phyloP scores from a whole-genome alignment of 2,888 invertebrate genomes.

The Synanthedon formicaeformis region DNA sequence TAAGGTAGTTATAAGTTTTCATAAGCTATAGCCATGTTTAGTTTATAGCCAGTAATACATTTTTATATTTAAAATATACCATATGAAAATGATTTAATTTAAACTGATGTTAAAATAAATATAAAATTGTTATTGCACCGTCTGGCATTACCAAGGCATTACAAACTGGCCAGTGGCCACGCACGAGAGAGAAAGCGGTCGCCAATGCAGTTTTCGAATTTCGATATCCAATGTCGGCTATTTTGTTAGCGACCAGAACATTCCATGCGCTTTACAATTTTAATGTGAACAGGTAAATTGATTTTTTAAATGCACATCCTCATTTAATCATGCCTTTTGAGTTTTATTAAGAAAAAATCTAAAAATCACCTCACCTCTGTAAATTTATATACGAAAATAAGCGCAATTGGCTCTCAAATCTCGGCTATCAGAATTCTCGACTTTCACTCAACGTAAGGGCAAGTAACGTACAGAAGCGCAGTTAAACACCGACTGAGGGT shows the following conservation, averaged over 20 bases:
- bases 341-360: neutral
- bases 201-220: slow-evolving; percentile 22
- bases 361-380: neutral
- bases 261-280: slow-evolving; percentile 6
- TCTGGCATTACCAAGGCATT: no score
- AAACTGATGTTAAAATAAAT: no score
- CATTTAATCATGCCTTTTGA: neutral
- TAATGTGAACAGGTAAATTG: neutral
- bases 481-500: slow-evolving; percentile 57
- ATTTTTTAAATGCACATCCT: neutral
- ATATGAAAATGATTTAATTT: no score
- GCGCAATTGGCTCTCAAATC: neutral
- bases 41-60: no score
- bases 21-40: no score
- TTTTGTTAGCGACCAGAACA: slow-evolving; percentile 30
- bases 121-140: no score
- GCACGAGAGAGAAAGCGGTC: slow-evolving; percentile 50
- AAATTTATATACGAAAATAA: neutral
- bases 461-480: slow-evolving; percentile 23
- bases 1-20: no score
- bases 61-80: no score
- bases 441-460: neutral
- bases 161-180: neutral
- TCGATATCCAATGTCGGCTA: slow-evolving; percentile 49
- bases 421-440: neutral